phyloP scores from a whole-genome alignment of 2,113 vertebrate genomes.

The Indri indri region DNA sequence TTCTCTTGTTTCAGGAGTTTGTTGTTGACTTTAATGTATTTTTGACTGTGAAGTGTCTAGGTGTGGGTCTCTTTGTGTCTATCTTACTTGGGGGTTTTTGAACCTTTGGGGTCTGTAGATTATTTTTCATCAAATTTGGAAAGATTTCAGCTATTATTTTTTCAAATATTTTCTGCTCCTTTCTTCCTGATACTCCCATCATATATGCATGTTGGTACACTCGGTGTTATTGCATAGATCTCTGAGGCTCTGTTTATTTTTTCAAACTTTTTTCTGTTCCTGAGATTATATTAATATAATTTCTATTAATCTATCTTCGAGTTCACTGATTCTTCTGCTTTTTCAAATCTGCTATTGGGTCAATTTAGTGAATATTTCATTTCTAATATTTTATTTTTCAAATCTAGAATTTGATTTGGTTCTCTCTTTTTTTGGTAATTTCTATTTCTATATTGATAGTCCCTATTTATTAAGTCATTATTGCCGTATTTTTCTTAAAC shows the following conservation, averaged over 20 bases:
- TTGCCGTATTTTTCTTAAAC: not conserved
- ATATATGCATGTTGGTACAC: not conserved
- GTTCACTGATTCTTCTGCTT: not conserved
- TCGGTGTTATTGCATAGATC: not conserved
- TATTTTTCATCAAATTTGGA: not conserved
- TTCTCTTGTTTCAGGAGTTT: not conserved
- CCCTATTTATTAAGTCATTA: not conserved
- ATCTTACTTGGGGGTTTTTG: not conserved
- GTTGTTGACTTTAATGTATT: not conserved
- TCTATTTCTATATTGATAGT: not conserved
- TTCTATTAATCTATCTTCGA: not conserved
- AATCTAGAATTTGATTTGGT: slow-evolving; percentile 7
- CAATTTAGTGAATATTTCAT: not conserved
- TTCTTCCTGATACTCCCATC: not conserved
- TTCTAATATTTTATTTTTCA: not conserved
- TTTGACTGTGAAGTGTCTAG: not conserved
- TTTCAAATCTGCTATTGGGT: not conserved
- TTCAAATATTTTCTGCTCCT: not conserved
- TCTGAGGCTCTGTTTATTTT: not conserved
- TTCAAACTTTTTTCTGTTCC: not conserved
- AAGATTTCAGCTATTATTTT: not conserved
- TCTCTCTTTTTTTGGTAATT: not conserved
- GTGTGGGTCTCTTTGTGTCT: not conserved
- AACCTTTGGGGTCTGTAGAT: not conserved
- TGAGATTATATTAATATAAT: not conserved